Evolutionary conservation across 2,888 invertebrate genomes (phyloP).

Genomic region (Volucella zonaria): DNA sequence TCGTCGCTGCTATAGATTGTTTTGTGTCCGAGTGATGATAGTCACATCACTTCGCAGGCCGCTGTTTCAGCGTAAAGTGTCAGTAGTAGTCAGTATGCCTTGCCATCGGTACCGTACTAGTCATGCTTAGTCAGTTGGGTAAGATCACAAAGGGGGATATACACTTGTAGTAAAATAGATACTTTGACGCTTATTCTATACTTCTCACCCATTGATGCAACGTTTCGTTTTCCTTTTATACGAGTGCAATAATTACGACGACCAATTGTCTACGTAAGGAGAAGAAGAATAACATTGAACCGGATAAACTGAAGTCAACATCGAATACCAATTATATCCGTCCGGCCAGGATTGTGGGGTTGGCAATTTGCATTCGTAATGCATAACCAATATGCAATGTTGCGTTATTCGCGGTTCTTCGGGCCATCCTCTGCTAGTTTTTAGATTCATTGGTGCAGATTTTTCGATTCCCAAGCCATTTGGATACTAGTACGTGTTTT

Average conservation of each 20-base stretch:
- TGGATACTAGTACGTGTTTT: no score
- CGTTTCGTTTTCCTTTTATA: constrained; percentile 13
- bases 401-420: not conserved
- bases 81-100: no score
- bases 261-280: not conserved
- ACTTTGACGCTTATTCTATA: not conserved
- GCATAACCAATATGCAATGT: constrained; percentile 2
- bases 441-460: not conserved
- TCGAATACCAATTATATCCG: no score
- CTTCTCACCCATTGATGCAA: no score
- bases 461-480: not conserved
- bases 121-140: constrained; percentile 9
- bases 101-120: no score
- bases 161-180: constrained; percentile 40
- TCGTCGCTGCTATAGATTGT: not conserved
- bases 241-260: constrained; percentile 8
- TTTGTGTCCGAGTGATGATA: constrained; percentile 51
- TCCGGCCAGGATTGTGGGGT: no score
- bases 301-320: not conserved
- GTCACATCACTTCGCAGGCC: constrained; percentile 14
- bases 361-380: constrained; percentile 24
- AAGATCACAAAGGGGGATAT: constrained; percentile 38
- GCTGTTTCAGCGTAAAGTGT: constrained; percentile 10
- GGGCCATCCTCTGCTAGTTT: not conserved
- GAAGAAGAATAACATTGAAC: not conserved